Evolutionary conservation across 2,888 invertebrate genomes (phyloP), one percentile per base, ranked within the genome.

Genomic region (Graphium colonna): DNA sequence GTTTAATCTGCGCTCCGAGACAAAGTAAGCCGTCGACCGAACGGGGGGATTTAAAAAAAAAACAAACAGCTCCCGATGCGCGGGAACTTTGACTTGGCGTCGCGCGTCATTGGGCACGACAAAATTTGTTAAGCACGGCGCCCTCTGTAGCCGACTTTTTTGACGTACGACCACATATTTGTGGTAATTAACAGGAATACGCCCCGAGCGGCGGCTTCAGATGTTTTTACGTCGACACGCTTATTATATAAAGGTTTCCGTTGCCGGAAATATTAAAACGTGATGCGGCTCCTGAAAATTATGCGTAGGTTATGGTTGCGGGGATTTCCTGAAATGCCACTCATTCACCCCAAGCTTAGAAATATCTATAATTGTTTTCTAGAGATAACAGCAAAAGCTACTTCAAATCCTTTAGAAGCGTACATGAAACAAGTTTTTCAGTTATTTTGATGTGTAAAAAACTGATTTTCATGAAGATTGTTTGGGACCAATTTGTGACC

Each of bases 141-240:
- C 43, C 28, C 1, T 26, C 10, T 36, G n/a, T 13, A 0, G n/a
- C 52, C 47, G 52, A 9, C 7, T 65, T 60, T 57, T 62, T 58
- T 52, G 56, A 59, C 52, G 59, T 56, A 60, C 53, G 50, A 21
- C 53, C 59, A 63, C 79, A 82, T 84, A 85, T 85, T 84, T 84
- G 79, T 68, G 75, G 82, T 85, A 85, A 86, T 86, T 86, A 87
- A 81, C 84, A 80, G 78, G 73, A 68, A 71, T 70, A 75, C 73
- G 71, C 65, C 71, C 60, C 51, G 56, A 62, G 67, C 78, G 77
- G 73, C 38, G 26, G 33, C 47, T 42, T 41, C 43, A 42, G 17
- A 51, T 60, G 64, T 60, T 71, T 52, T 52, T 51, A 28, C 40
- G n/a, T 16, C 33, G 17, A 3, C 17, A 52, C 42, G 28, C 10